Evolutionary conservation across 2,888 invertebrate genomes (phyloP).

Genomic region (Campoletis raptor): DNA sequence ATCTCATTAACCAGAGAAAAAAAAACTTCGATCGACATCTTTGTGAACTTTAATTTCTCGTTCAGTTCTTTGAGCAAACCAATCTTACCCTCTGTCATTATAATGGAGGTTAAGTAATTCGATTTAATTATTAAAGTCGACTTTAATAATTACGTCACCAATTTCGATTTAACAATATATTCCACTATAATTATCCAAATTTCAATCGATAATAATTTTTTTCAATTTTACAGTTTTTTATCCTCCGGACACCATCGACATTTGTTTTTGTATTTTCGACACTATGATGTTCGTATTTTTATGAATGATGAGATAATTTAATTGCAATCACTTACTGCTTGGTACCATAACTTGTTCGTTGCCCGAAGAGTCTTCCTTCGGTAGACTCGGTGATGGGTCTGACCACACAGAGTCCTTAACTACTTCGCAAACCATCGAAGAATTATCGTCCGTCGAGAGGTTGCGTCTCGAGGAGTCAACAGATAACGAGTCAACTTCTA

Average conservation of each 20-base stretch:
- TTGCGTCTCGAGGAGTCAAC: neutral
- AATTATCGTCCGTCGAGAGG: neutral
- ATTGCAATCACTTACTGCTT: conserved; percentile 84
- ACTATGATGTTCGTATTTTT: neutral
- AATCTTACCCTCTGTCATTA: too few species aligned
- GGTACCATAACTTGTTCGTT: conserved; percentile 86
- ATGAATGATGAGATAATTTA: neutral
- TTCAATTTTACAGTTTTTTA: neutral
- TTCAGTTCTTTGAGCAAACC: too few species aligned
- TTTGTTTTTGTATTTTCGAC: neutral
- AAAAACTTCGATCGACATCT: too few species aligned
- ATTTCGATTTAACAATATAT: too few species aligned
- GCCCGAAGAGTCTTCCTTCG: conserved; percentile 78
- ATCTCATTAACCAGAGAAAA: too few species aligned
- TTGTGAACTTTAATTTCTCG: too few species aligned
- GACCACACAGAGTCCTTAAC: conserved; percentile 57
- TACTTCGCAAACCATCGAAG: conserved; percentile 58
- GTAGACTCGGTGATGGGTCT: conserved; percentile 53
- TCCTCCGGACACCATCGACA: too few species aligned
- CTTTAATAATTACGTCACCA: too few species aligned
- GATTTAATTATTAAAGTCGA: too few species aligned
- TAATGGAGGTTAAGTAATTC: too few species aligned
- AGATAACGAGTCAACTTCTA: neutral
- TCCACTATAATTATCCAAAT: too few species aligned
- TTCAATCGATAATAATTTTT: too few species aligned